Conservation (phyloP, 2,113 vertebrate species). For the Herpailurus yagouaroundi region DNA sequence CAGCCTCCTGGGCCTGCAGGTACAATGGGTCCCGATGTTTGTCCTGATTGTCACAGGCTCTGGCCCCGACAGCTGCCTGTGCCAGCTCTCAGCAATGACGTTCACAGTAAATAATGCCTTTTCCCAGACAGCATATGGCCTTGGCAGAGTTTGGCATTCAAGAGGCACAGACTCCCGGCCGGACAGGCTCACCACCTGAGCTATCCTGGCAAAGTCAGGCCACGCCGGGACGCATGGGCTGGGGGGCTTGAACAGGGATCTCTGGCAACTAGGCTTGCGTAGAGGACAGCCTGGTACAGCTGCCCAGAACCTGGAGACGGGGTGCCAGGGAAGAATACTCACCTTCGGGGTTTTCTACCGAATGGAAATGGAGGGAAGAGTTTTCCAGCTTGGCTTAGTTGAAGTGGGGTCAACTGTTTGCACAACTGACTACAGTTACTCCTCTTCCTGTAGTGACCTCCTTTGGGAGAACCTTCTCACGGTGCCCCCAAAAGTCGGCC, state of each 20-base stretch:
- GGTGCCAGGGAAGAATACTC: neutral
- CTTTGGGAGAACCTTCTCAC: neutral
- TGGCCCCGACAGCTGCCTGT: constrained; percentile 63
- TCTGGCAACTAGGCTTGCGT: neutral
- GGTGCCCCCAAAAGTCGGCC: neutral
- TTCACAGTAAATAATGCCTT: constrained; percentile 32
- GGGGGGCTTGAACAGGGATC: neutral
- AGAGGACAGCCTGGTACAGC: neutral
- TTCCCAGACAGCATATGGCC: constrained; percentile 74
- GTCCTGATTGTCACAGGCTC: neutral
- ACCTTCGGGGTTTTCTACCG: neutral
- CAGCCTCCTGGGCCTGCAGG: neutral
- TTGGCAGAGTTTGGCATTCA: constrained; percentile 13
- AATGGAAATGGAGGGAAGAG: neutral
- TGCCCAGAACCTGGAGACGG: neutral
- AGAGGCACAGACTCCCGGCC: neutral
- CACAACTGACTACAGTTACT: neutral
- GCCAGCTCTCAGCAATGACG: neutral
- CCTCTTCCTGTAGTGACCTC: neutral
- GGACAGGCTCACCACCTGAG: neutral
- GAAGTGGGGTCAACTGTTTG: neutral
- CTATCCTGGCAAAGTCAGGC: neutral
- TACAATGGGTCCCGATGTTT: neutral
- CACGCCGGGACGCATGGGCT: neutral
- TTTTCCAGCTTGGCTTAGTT: neutral